Conservation (phyloP, 2,888 invertebrate genomes). For the Parapristionchus giblindavisi region DNA sequence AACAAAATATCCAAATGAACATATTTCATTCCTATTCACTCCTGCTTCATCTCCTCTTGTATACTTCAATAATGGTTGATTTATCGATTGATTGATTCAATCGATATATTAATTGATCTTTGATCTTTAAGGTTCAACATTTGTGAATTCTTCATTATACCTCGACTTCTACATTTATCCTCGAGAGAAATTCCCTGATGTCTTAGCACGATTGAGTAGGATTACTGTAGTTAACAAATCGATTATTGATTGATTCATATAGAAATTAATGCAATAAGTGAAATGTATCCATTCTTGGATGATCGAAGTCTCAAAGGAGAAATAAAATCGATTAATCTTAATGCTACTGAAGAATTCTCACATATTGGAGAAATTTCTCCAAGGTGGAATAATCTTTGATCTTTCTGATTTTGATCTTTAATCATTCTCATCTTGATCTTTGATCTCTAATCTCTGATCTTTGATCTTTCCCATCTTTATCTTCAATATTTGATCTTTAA, state of each 20-base stretch:
- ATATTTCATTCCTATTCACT: constrained; percentile 26
- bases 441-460: too few relatives aligned
- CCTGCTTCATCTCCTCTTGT: background rate
- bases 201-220: constrained; percentile 21
- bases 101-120: background rate
- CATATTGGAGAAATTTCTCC: constrained; percentile 25
- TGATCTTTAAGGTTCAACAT: constrained; percentile 1
- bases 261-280: constrained; percentile 11
- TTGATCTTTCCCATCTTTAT: background rate
- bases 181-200: constrained; percentile 16
- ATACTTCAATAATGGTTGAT: constrained; percentile 4
- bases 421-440: background rate
- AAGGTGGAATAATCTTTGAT: background rate
- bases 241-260: background rate
- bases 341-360: constrained; percentile 30
- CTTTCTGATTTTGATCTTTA: too few relatives aligned
- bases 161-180: constrained; percentile 38
- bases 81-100: background rate
- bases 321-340: constrained; percentile 1
- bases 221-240: background rate
- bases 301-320: constrained; percentile 21
- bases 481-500: background rate
- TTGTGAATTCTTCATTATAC: background rate
- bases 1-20: constrained; percentile 22
- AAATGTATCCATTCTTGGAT: constrained; percentile 25